Evolutionary conservation across 2,113 vertebrate genomes (phyloP), one percentile per base, ranked within the genome.

Genomic region (Prolemur simus): DNA sequence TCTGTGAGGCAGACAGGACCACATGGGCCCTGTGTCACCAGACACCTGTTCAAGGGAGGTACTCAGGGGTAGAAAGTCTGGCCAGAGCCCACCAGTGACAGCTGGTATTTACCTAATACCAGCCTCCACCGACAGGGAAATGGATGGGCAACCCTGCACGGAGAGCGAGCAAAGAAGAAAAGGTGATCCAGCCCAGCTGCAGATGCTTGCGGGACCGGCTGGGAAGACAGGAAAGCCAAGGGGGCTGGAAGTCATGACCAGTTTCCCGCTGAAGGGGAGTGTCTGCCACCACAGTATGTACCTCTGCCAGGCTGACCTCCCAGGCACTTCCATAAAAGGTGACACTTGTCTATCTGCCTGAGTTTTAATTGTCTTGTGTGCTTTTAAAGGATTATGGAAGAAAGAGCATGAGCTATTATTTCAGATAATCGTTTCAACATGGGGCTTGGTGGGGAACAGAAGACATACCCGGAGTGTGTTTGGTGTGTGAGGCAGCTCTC

Each of bases 31-130:
- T 6, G 7, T 93, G 95, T 97, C 94, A 95, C 87, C 93, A 84
- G 95, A 97, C 81, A 97, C 96, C 95, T 96, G 96, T 68, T 95
- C 87, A 93, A 97, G 89, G n/a, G 89, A 87, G 21, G 81, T 56
- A 87, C 49, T 87, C 11, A 0, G 21, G 86, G 56, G 52, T 34
- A 64, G 96, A 71, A 96, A 91, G 87, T 56, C 39, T n/a, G 66
- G 82, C 69, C 94, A 73, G 63, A 80, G 78, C 83, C 78, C 68
- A 83, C 91, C 20, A 0, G 83, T 37, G 52, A 89, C 97, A 95
- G 93, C 73, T 84, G 85, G 89, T 84, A 54, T 73, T 91, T 93
- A 68, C 89, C 68, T 87, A 39, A 25, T 25, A 47, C 29, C 25
- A 27, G 63, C 77, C 39, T 87, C 84, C 34, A 15, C 93, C 1